A percentile compares a stretch with the other conserved stretches of the same genome.
Conservation (phyloP, 2,888 invertebrate genomes). For the Notocelia uddmanniana region DNA sequence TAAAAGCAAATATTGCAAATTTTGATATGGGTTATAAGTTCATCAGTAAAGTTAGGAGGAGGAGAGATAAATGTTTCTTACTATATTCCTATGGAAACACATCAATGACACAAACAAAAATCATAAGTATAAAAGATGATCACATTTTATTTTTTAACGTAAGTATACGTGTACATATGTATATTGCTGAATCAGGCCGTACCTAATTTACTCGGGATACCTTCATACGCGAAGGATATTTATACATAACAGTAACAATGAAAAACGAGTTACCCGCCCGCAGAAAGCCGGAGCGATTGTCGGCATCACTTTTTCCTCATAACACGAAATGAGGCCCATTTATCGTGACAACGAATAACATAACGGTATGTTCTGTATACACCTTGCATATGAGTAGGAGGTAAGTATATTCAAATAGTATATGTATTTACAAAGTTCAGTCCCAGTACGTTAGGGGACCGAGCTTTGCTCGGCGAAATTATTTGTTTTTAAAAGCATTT, state of each 20-base stretch:
- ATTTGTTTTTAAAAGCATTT: too few relatives aligned
- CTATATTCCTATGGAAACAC: too few relatives aligned
- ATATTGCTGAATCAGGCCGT: constrained; percentile 18
- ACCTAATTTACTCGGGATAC: constrained; percentile 34
- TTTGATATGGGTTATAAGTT: too few relatives aligned
- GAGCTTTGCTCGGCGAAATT: too few relatives aligned
- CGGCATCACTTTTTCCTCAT: constrained; percentile 67
- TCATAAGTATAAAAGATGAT: background rate
- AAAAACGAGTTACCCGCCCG: constrained; percentile 49
- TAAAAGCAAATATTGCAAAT: too few relatives aligned
- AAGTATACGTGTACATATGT: background rate
- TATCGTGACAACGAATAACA: constrained; percentile 55
- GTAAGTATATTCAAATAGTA: too few relatives aligned
- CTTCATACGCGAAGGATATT: constrained; percentile 44
- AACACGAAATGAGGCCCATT: constrained; percentile 61
- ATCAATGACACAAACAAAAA: background rate
- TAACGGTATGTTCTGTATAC: constrained; percentile 34
- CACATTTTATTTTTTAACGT: background rate
- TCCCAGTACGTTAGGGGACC: too few relatives aligned
- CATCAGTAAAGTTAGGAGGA: too few relatives aligned
- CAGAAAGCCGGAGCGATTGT: constrained; percentile 57
- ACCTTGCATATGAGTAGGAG: constrained; percentile 13
- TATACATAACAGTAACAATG: constrained; percentile 50
- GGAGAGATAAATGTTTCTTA: too few relatives aligned
- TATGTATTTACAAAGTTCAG: background rate